Evolutionary conservation across 2,797 vertebrate species (phyloP).

Genomic region (Hemitrygon akajei): DNA sequence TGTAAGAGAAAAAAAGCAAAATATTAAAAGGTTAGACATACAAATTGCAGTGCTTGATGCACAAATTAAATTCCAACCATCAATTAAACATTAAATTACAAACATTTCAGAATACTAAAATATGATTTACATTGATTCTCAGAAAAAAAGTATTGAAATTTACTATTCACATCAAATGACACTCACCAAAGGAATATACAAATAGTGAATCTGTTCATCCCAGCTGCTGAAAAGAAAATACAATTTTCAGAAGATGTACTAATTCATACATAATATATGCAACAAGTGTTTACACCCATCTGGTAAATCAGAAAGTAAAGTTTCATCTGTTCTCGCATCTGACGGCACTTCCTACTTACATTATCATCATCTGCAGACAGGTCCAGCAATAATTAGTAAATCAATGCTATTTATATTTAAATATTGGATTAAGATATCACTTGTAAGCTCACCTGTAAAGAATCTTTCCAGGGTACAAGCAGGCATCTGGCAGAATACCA

Average conservation of each 20-base stretch:
- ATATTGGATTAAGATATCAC: not conserved
- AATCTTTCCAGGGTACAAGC: not conserved
- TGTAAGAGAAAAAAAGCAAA: too few relatives aligned
- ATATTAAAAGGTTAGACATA: too few relatives aligned
- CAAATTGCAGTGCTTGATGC: too few relatives aligned
- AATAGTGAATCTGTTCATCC: not conserved
- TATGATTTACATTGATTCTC: too few relatives aligned
- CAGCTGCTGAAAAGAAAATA: not conserved
- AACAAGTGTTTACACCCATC: constrained; percentile 34
- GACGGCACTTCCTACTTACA: constrained; percentile 63
- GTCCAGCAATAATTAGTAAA: not conserved
- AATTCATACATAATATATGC: not conserved
- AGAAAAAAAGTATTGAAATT: not conserved
- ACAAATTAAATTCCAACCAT: too few relatives aligned
- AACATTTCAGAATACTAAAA: too few relatives aligned
- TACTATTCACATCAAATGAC: not conserved
- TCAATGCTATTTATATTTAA: too few relatives aligned
- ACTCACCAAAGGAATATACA: not conserved
- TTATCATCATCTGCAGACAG: constrained; percentile 54
- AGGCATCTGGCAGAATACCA: not conserved
- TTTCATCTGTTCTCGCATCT: constrained; percentile 64
- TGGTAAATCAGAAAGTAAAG: constrained; percentile 47
- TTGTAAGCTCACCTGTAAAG: not conserved
- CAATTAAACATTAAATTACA: too few relatives aligned
- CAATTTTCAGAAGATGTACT: not conserved